Conservation (phyloP, 2,113 vertebrate species). For the human (Homo sapiens) region GRCh38 chr16:6084501-6085000, state of each 20-base stretch:
- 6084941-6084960: fast-evolving
- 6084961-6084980: conserved; percentile 51
- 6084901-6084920: conserved; percentile 30
- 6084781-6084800: background rate
- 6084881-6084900: conserved; percentile 55
- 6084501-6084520: too few species aligned
- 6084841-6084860: conserved; percentile 58
- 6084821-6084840: background rate
- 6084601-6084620: background rate
- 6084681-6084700: background rate
- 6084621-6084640: background rate
- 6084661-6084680: background rate
- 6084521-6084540: too few species aligned
- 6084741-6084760: background rate
- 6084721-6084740: background rate
- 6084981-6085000: background rate
- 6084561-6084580: background rate
- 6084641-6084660: background rate
- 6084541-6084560: background rate
- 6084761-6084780: background rate
- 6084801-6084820: background rate
- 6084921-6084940: background rate
- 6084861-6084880: conserved; percentile 46
- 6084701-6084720: background rate
- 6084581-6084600: background rate